Evolutionary conservation across 1,140 invertebrate species (phyloP).

Genomic region (Drosophila sproati): DNA sequence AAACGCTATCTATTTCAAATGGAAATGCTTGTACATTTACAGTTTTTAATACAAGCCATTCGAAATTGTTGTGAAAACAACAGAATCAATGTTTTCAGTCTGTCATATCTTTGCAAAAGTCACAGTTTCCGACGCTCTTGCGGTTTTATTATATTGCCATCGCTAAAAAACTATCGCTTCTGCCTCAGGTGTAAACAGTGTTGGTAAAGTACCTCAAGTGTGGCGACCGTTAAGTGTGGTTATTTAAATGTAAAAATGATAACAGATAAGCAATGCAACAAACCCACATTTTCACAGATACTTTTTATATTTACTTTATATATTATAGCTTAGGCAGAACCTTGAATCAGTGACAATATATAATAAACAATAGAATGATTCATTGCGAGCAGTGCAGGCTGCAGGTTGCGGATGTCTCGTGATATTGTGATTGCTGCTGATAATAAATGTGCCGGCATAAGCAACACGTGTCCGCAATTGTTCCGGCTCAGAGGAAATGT

Average conservation of each 20-base stretch:
- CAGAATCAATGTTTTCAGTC: not conserved
- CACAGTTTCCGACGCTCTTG: not conserved
- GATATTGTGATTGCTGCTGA: constrained; percentile 56
- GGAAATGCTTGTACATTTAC: not conserved
- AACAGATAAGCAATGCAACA: not conserved
- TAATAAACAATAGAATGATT: not conserved
- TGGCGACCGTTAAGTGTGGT: not conserved
- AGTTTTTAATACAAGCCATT: not conserved
- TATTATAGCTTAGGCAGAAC: not conserved
- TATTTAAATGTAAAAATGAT: not conserved
- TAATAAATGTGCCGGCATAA: constrained; percentile 51
- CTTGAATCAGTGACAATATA: not conserved
- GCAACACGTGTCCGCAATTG: constrained; percentile 54
- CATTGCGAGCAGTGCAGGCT: constrained; percentile 10
- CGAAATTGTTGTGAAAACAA: not conserved
- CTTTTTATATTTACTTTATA: not conserved
- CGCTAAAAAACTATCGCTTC: constrained; percentile 1
- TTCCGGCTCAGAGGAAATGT: constrained; percentile 48
- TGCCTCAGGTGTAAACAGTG: constrained; percentile 4
- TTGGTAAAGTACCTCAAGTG: not conserved
- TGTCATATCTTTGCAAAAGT: not conserved
- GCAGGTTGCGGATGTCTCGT: constrained; percentile 29
- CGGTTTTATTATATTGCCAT: not conserved
- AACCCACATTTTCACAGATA: not conserved
- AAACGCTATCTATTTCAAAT: too few species aligned